Percentiles rank a stretch among this genome's conserved stretches.
Evolutionary conservation across 2,888 invertebrate species (phyloP).

Genomic region (Emmelina monodactyla): DNA sequence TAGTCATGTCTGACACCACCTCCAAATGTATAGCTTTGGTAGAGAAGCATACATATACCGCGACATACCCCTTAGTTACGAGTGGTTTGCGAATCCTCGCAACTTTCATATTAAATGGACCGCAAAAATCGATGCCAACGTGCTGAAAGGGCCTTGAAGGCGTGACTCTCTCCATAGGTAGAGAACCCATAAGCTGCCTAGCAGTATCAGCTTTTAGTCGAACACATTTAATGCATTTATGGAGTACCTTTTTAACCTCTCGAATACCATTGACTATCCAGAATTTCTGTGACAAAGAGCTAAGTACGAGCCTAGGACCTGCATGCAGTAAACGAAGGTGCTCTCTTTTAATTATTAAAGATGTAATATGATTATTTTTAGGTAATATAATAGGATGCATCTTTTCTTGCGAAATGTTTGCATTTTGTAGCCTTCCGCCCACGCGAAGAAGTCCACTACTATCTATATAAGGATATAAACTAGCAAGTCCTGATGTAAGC

Average conservation of each 20-base stretch:
- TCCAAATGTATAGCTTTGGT: constrained; percentile 9
- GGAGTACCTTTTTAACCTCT: constrained; percentile 10
- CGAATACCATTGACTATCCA: constrained; percentile 7
- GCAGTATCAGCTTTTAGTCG: constrained; percentile 6
- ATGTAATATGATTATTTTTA: not conserved
- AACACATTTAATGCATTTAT: constrained; percentile 11
- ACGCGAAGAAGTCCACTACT: constrained; percentile 32
- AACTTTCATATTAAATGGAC: constrained; percentile 9
- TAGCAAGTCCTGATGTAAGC: not conserved
- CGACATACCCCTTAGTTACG: constrained; percentile 10
- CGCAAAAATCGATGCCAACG: constrained; percentile 11
- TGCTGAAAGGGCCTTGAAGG: constrained; percentile 7
- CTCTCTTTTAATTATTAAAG: not conserved
- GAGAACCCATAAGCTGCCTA: constrained; percentile 6
- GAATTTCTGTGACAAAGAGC: constrained; percentile 4
- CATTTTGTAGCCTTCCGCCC: constrained; percentile 1
- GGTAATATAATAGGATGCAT: constrained; percentile 2
- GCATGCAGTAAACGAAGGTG: not conserved
- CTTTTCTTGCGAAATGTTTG: not conserved
- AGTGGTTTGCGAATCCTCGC: constrained; percentile 8
- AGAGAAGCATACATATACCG: constrained; percentile 11
- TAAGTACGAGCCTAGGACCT: not conserved
- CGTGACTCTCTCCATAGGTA: constrained; percentile 3
- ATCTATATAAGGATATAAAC: not conserved
- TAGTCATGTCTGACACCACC: constrained; percentile 1